phyloP scores from a whole-genome alignment of 1,140 invertebrate species.

The Neelides sp. region DNA sequence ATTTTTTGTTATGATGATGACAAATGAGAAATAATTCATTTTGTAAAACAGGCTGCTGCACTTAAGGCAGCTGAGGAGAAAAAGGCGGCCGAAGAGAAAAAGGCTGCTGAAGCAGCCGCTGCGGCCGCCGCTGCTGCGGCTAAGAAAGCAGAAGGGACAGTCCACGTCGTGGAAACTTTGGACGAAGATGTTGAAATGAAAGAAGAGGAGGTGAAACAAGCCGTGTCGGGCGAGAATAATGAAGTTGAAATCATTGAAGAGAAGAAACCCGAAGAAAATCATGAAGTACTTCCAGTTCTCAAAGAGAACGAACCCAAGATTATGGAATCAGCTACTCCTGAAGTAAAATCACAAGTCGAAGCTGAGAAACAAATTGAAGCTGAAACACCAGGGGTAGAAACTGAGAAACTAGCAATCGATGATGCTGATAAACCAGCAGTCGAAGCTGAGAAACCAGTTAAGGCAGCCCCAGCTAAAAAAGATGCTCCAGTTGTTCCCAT shows the following conservation, averaged over 20 bases:
- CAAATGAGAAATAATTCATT: too few relatives aligned
- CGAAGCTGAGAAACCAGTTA: too few relatives aligned
- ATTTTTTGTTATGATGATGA: conserved; percentile 4
- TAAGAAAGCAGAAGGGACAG: neutral
- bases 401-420: too few relatives aligned
- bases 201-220: neutral
- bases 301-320: neutral
- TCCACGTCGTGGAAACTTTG: neutral
- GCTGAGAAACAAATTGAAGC: neutral
- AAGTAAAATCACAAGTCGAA: neutral
- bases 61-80: conserved; percentile 2
- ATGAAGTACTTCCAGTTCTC: neutral
- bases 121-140: neutral
- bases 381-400: conserved; percentile 1
- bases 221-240: neutral
- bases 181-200: conserved; percentile 1
- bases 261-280: neutral
- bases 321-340: neutral
- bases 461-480: too few relatives aligned
- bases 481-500: too few relatives aligned
- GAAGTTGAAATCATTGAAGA: neutral
- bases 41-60: neutral
- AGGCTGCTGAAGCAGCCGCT: neutral
- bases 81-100: neutral
- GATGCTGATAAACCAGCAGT: too few relatives aligned